These are phyloP conservation scores for Rhegmatorhina hoffmannsi DNA, from an alignment of 2,113 vertebrate species.

Conservation along the genomic window DNA sequence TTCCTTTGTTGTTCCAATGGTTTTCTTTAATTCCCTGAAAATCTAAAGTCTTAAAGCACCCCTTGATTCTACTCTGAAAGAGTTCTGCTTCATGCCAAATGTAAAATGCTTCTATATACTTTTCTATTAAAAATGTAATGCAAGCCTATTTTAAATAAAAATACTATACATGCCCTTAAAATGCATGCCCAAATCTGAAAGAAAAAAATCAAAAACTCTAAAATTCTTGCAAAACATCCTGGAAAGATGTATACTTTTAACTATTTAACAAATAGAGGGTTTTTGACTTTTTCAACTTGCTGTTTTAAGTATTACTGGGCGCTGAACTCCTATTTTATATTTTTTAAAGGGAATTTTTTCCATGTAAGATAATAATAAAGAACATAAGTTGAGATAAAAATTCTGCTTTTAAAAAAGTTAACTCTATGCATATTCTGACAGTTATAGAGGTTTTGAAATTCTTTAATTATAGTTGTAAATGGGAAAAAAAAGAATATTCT, in stretches of 20 bases:
- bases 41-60: background rate
- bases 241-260: background rate
- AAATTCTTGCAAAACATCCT: background rate
- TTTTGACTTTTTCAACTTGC: background rate
- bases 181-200: background rate
- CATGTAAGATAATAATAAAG: background rate
- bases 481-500: background rate
- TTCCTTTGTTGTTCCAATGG: rapidly evolving
- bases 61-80: background rate
- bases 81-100: background rate
- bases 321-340: background rate
- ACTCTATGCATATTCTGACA: background rate
- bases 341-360: background rate
- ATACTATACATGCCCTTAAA: background rate
- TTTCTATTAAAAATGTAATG: background rate
- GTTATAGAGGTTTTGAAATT: background rate
- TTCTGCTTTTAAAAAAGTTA: background rate
- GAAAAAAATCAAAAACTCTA: background rate
- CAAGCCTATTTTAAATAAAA: background rate
- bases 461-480: background rate
- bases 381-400: background rate
- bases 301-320: rapidly evolving
- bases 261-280: background rate
- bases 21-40: background rate
- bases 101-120: background rate